Conservation (phyloP, 2,888 invertebrate genomes). For the Pterobdella sp. region DNA sequence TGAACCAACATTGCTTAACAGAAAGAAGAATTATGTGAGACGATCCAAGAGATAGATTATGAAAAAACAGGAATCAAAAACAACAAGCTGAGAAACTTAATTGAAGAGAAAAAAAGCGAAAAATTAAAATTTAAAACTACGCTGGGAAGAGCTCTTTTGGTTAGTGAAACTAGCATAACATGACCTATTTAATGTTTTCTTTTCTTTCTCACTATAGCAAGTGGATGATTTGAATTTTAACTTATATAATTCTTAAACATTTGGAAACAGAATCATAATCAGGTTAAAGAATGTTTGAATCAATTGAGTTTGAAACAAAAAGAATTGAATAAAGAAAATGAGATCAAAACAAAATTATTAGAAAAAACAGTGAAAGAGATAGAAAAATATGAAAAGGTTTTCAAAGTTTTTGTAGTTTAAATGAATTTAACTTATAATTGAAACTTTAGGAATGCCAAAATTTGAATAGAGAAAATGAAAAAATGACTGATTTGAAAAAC, state of each 20-base stretch:
- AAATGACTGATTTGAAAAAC: background rate
- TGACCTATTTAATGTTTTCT: too few species aligned
- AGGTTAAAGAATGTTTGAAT: too few species aligned
- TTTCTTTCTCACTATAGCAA: too few species aligned
- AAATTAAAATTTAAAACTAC: too few species aligned
- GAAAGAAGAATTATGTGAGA: conserved; percentile 6
- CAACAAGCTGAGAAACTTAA: background rate
- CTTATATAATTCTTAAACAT: too few species aligned
- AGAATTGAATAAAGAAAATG: background rate
- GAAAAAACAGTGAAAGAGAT: background rate
- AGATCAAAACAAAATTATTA: background rate
- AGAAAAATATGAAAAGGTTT: background rate
- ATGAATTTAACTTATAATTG: background rate
- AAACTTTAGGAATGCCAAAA: background rate
- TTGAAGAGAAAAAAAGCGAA: too few species aligned
- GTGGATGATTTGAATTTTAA: too few species aligned
- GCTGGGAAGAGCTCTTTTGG: too few species aligned
- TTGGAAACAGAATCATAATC: too few species aligned
- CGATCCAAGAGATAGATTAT: background rate
- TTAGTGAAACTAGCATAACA: too few species aligned
- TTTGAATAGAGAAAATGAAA: background rate
- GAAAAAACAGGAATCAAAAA: background rate
- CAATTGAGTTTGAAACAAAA: too few species aligned
- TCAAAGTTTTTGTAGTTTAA: background rate
- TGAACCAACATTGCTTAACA: too few species aligned